phyloP scores from a whole-genome alignment of 1,140 invertebrate genomes.

The Drosophila lacertosa region DNA sequence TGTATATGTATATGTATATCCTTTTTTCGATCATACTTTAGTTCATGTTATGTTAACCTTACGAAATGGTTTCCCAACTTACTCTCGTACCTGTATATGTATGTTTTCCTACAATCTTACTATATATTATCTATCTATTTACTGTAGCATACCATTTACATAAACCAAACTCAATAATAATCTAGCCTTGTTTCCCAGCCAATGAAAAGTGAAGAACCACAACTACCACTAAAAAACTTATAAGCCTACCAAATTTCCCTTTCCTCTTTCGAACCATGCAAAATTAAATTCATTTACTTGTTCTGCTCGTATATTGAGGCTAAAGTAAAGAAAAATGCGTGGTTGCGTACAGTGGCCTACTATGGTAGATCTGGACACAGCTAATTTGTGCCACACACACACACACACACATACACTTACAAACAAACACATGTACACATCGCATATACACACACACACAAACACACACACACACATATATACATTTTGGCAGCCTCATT shows the following conservation, averaged over 20 bases:
- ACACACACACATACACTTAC: constrained; percentile 32
- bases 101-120: constrained; percentile 44
- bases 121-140: constrained; percentile 61
- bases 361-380: constrained; percentile 84
- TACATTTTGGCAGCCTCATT: constrained; percentile 29
- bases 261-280: constrained; percentile 13
- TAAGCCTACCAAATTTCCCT: not conserved
- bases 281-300: constrained; percentile 48
- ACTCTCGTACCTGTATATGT: constrained; percentile 24
- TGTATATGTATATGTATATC: constrained; percentile 24
- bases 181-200: constrained; percentile 18
- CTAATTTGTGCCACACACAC: constrained; percentile 38
- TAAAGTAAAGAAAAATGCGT: constrained; percentile 72
- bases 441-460: constrained; percentile 32
- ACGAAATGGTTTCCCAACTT: constrained; percentile 45
- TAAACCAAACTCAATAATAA: constrained; percentile 36
- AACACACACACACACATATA: constrained; percentile 17
- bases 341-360: constrained; percentile 84
- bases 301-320: constrained; percentile 38
- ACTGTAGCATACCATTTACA: constrained; percentile 39
- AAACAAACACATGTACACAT: constrained; percentile 25
- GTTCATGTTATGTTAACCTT: constrained; percentile 29
- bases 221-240: no score
- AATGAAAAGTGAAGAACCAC: constrained; percentile 4
- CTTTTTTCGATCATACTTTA: constrained; percentile 5